phyloP scores from a whole-genome alignment of 2,113 vertebrate species.

The Origma solitaria region DNA sequence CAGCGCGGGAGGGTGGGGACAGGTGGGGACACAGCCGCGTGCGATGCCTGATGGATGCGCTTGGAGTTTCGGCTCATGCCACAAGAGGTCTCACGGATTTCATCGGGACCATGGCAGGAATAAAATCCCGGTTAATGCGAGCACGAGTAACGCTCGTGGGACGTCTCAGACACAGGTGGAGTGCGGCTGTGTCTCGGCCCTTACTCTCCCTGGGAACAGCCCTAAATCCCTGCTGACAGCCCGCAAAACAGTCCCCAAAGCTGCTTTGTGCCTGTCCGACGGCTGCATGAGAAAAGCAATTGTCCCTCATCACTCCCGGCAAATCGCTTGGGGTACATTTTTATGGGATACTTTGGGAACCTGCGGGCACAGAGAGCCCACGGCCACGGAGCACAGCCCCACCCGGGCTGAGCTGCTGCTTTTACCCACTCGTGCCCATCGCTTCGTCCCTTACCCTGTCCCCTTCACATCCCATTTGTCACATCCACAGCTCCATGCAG shows the following conservation, averaged over 20 bases:
- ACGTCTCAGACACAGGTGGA: background rate
- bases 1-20: fast-evolving
- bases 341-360: background rate
- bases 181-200: background rate
- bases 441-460: background rate
- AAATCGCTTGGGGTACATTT: background rate
- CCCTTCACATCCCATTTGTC: fast-evolving
- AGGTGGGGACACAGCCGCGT: fast-evolving
- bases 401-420: background rate
- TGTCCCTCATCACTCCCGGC: fast-evolving
- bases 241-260: fast-evolving
- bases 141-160: fast-evolving
- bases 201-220: background rate
- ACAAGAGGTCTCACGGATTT: slow-evolving; percentile 32
- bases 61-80: background rate
- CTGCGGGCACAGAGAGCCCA: background rate
- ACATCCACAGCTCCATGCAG: fast-evolving
- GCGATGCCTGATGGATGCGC: fast-evolving
- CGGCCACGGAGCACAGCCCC: fast-evolving
- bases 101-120: background rate
- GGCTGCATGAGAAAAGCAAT: background rate
- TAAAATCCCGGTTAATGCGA: background rate
- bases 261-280: background rate
- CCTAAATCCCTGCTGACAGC: background rate
- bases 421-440: fast-evolving